Evolutionary conservation across 2,797 vertebrate species (phyloP).

Genomic region (Numenius phaeopus): DNA sequence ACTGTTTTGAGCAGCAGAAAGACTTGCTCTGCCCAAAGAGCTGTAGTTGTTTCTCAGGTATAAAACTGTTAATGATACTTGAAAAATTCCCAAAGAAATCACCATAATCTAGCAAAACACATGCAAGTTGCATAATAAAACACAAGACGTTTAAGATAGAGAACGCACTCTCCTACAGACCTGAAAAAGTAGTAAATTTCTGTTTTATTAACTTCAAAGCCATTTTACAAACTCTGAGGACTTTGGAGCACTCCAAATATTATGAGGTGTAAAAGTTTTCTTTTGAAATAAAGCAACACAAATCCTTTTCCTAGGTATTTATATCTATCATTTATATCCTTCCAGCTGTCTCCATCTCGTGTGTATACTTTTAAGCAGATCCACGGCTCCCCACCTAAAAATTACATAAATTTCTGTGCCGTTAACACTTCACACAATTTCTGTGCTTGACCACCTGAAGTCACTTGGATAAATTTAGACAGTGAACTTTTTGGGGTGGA

Average conservation of each 20-base stretch:
- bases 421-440: background rate
- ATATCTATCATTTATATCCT: background rate
- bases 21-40: background rate
- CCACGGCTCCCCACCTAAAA: background rate
- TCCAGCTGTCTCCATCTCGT: background rate
- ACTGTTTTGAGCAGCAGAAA: background rate
- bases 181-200: background rate
- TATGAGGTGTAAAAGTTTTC: background rate
- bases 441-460: background rate
- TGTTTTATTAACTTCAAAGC: background rate
- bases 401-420: background rate
- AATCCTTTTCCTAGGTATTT: background rate
- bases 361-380: background rate
- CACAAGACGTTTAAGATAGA: background rate
- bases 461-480: background rate
- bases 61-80: background rate
- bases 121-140: background rate
- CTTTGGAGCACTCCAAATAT: background rate
- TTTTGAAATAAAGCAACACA: background rate
- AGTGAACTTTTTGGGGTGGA: background rate
- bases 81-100: background rate
- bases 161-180: background rate
- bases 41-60: background rate
- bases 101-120: background rate
- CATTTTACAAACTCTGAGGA: background rate